Conservation (phyloP, 2,113 vertebrate genomes). For the Seriola quinqueradiata region DNA sequence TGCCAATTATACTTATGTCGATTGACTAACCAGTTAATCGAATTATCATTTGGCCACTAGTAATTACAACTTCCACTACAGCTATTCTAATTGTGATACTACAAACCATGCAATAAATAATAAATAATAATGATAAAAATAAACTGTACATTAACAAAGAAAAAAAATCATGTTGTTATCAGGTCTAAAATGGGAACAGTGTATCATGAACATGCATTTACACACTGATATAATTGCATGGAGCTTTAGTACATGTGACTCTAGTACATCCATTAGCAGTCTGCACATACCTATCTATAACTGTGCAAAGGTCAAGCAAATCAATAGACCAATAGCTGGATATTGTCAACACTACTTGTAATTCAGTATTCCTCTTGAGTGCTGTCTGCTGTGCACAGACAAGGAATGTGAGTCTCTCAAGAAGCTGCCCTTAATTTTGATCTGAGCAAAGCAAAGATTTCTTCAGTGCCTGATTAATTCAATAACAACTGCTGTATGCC, state of each 20-base stretch:
- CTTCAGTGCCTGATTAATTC: slow-evolving; percentile 36
- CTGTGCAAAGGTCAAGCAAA: slow-evolving; percentile 72
- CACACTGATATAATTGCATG: slow-evolving; percentile 37
- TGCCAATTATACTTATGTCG: neutral
- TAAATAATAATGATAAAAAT: neutral
- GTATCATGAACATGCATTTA: slow-evolving; percentile 29
- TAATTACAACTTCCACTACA: neutral
- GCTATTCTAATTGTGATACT: neutral
- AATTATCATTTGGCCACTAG: too few relatives aligned
- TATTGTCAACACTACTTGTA: slow-evolving; percentile 55
- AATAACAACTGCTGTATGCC: slow-evolving; percentile 42
- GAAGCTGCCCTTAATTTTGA: slow-evolving; percentile 9
- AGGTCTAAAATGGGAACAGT: neutral
- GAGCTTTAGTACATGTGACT: slow-evolving; percentile 33
- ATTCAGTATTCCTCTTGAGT: slow-evolving; percentile 51
- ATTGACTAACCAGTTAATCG: neutral
- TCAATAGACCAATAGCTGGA: slow-evolving; percentile 66
- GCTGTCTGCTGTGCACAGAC: slow-evolving; percentile 22
- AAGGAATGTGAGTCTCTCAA: neutral
- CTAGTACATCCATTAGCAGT: slow-evolving; percentile 66
- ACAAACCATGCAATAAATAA: neutral
- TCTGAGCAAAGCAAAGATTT: neutral
- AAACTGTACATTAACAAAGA: slow-evolving; percentile 1
- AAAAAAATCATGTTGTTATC: slow-evolving; percentile 3
- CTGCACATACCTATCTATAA: slow-evolving; percentile 47